Percentiles rank a stretch among this genome's conserved stretches.
These are phyloP conservation scores for Cichlasoma orientale DNA, from an alignment of 2,797 vertebrate genomes.

Conservation along the genomic window DNA sequence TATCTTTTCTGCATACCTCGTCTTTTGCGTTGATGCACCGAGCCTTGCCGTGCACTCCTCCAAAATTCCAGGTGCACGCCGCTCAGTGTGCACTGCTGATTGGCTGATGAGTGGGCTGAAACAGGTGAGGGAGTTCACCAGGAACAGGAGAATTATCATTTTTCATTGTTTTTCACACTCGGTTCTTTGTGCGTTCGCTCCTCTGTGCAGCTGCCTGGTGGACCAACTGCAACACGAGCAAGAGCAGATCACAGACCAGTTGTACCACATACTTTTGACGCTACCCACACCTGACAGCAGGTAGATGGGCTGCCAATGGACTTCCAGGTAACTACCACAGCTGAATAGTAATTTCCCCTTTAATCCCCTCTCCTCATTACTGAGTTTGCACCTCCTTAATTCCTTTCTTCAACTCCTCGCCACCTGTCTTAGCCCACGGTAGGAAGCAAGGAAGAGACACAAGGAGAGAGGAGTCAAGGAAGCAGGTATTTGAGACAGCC, in stretches of 20 bases:
- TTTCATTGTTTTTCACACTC: not conserved
- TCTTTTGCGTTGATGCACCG: not conserved
- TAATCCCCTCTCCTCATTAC: not conserved
- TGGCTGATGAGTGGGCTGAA: not conserved
- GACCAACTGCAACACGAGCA: not conserved
- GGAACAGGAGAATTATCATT: not conserved
- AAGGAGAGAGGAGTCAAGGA: not conserved
- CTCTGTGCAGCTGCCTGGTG: not conserved
- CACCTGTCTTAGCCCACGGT: not conserved
- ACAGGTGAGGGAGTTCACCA: not conserved
- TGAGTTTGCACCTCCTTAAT: not conserved
- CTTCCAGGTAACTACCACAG: not conserved
- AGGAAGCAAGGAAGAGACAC: not conserved
- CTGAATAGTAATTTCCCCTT: not conserved
- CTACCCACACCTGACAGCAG: not conserved
- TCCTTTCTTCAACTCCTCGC: not conserved
- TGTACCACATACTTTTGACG: not conserved
- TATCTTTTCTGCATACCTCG: not conserved
- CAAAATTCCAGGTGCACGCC: not conserved
- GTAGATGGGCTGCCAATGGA: not conserved
- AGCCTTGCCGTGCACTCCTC: not conserved
- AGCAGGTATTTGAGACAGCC: not conserved
- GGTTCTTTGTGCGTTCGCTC: not conserved
- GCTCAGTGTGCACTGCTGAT: not conserved
- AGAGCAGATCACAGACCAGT: not conserved